Conservation (phyloP, 1,140 invertebrate genomes). For the Brachionus calyciflorus region DNA sequence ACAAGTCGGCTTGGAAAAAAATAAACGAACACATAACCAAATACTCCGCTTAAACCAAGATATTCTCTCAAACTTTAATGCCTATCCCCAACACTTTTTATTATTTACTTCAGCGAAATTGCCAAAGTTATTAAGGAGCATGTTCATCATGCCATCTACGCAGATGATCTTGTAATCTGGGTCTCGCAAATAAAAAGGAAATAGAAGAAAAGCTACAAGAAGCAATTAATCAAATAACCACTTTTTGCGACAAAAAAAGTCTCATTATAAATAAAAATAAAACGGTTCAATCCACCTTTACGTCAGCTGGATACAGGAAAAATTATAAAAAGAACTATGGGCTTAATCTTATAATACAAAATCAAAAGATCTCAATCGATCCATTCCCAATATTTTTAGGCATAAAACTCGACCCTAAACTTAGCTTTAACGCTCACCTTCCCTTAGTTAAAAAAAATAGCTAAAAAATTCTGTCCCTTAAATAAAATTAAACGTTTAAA, state of each 20-base stretch:
- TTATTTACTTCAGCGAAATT: conserved; percentile 21
- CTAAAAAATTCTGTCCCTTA: neutral
- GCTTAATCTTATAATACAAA: neutral
- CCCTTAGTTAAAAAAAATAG: neutral
- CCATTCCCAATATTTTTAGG: neutral
- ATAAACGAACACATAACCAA: conserved; percentile 55
- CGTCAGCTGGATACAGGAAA: neutral
- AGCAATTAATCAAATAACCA: neutral
- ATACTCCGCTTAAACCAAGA: conserved; percentile 53
- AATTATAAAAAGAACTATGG: no score
- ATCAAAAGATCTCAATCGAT: neutral
- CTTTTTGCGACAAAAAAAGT: neutral
- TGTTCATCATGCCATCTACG: conserved; percentile 2
- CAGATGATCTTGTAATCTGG: conserved; percentile 7
- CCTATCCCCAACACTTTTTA: conserved; percentile 27
- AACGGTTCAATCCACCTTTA: neutral
- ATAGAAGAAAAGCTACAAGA: neutral
- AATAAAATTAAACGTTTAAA: neutral
- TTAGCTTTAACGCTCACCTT: neutral
- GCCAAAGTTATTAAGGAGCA: neutral
- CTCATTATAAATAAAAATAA: neutral
- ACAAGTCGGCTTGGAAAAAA: conserved; percentile 52
- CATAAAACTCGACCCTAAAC: neutral
- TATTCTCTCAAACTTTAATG: conserved; percentile 48
- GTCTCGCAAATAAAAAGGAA: neutral